Evolutionary conservation across 23 tunicate species (phyloP).

Genomic region (Clavelina lepadiformis): DNA sequence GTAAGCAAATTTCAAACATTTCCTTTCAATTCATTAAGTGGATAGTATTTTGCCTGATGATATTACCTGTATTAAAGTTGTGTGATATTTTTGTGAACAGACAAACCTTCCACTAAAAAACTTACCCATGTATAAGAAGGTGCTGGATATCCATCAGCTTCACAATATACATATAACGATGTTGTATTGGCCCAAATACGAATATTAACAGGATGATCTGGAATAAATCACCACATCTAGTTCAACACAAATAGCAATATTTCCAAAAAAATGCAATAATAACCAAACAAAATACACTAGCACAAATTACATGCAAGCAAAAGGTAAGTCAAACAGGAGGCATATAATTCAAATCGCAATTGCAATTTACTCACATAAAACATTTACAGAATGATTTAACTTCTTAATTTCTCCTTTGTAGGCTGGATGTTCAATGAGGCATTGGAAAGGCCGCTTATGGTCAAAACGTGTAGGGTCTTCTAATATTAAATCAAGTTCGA

Average conservation of each 20-base stretch:
- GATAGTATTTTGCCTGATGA: too few relatives aligned
- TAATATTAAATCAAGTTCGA: conserved; percentile 32
- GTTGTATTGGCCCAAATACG: conserved; percentile 86
- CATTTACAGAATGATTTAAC: conserved; percentile 66
- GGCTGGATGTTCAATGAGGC: conserved; percentile 68
- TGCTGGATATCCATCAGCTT: conserved; percentile 71
- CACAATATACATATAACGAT: conserved; percentile 45
- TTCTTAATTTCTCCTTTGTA: conserved; percentile 41
- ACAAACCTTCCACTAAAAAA: too few relatives aligned
- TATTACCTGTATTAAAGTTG: too few relatives aligned
- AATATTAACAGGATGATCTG: conserved; percentile 77
- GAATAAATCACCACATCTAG: neutral
- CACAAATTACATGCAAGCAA: too few relatives aligned
- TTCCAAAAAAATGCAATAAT: too few relatives aligned
- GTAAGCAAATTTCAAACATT: too few relatives aligned
- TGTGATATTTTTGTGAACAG: too few relatives aligned
- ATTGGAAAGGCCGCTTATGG: conserved; percentile 56
- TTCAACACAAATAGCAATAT: too few relatives aligned
- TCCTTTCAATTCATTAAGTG: too few relatives aligned
- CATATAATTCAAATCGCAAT: too few relatives aligned
- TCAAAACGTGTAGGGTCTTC: conserved; percentile 73
- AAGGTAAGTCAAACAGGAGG: too few relatives aligned
- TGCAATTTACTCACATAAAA: conserved; percentile 36
- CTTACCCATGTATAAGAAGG: conserved; percentile 66
- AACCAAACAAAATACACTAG: too few relatives aligned